These are phyloP conservation scores for Bubalus kerabau DNA, from an alignment of 2,113 vertebrate genomes.

Conservation along the genomic window DNA sequence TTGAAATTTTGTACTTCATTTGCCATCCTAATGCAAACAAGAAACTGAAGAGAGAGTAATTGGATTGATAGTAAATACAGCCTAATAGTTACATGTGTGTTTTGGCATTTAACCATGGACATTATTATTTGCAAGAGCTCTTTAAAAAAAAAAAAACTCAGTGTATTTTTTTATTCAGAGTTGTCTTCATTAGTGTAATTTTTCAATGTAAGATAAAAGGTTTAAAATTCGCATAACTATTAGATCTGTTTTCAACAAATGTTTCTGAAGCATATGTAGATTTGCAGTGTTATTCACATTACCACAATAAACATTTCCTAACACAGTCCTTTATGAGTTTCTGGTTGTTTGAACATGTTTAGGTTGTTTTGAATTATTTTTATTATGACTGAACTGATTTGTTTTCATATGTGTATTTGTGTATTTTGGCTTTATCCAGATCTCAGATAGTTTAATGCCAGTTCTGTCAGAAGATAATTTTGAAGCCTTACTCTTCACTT, in stretches of 20 bases:
- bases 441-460: background rate
- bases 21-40: background rate
- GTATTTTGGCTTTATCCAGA: background rate
- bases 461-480: background rate
- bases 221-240: background rate
- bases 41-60: background rate
- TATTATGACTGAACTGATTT: background rate
- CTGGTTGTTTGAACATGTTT: conserved; percentile 5
- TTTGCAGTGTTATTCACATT: background rate
- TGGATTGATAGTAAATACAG: background rate
- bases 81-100: background rate
- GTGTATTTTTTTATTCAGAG: background rate
- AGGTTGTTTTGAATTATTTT: conserved; percentile 12
- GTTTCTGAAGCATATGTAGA: background rate
- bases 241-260: background rate
- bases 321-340: background rate
- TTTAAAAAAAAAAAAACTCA: background rate
- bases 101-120: background rate
- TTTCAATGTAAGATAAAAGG: background rate
- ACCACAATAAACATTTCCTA: background rate
- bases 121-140: background rate
- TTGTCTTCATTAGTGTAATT: background rate
- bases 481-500: background rate
- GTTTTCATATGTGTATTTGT: background rate
- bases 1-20: background rate